phyloP scores from a whole-genome alignment of 2,888 invertebrate genomes.

The Volucella inflata region DNA sequence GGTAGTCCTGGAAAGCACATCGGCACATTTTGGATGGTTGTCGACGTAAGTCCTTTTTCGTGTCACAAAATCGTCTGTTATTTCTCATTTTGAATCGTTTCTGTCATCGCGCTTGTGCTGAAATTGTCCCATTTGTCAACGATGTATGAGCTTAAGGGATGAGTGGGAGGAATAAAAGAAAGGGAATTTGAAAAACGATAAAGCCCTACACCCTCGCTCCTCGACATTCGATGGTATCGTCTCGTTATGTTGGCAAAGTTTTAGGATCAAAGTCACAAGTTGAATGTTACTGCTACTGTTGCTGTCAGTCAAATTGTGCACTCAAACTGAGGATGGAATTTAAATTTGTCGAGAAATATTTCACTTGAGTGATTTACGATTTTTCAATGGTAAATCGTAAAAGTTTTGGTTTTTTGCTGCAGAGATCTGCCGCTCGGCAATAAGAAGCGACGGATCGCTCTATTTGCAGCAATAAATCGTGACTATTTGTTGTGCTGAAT shows the following conservation, averaged over 20 bases:
- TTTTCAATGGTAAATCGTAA: slow-evolving; percentile 25
- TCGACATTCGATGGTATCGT: slow-evolving; percentile 58
- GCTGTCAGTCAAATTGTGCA: slow-evolving; percentile 61
- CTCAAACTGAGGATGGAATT: slow-evolving; percentile 46
- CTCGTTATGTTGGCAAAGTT: slow-evolving; percentile 63
- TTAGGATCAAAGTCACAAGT: slow-evolving; percentile 56
- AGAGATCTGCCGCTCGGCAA: background rate
- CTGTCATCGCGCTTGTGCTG: slow-evolving; percentile 67
- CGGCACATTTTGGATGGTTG: slow-evolving; percentile 32
- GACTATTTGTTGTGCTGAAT: too few species aligned
- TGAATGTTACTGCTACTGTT: slow-evolving; percentile 23
- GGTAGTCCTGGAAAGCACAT: background rate
- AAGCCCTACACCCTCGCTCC: slow-evolving; percentile 12
- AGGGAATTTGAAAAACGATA: slow-evolving; percentile 49
- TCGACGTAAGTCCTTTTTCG: slow-evolving; percentile 73
- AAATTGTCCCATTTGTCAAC: slow-evolving; percentile 73
- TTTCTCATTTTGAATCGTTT: slow-evolving; percentile 74
- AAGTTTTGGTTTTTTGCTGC: background rate
- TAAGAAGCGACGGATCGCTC: too few species aligned
- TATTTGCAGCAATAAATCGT: too few species aligned
- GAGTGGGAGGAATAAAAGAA: too few species aligned
- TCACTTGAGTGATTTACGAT: slow-evolving; percentile 68
- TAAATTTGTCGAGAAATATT: slow-evolving; percentile 55
- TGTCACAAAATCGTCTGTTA: slow-evolving; percentile 74
- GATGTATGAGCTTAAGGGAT: slow-evolving; percentile 20